These are phyloP conservation scores for Dryobota labecula DNA, from an alignment of 2,888 invertebrate species.

Conservation along the genomic window DNA sequence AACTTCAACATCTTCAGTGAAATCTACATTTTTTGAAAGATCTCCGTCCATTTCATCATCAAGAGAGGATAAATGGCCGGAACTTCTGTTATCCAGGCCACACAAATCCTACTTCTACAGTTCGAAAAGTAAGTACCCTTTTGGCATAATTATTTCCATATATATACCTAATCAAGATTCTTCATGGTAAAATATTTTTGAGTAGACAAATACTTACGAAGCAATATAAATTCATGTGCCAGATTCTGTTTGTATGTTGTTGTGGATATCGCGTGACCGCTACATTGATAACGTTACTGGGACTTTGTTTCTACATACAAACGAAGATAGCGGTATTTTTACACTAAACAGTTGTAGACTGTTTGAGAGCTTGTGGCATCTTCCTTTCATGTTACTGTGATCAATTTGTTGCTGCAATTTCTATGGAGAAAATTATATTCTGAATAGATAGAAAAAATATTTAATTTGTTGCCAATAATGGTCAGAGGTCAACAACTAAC, in stretches of 20 bases:
- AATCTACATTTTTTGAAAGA: constrained; percentile 80
- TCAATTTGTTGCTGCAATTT: not conserved
- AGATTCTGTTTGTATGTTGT: constrained; percentile 5
- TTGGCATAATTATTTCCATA: constrained; percentile 3
- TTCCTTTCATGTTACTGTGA: not conserved
- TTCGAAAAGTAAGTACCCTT: constrained; percentile 85
- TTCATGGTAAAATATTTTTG: not conserved
- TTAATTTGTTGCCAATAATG: constrained; percentile 4
- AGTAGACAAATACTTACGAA: not conserved
- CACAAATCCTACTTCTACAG: constrained; percentile 85
- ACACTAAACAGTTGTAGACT: constrained; percentile 2
- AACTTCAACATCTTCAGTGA: constrained; percentile 81
- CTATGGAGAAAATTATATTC: not conserved
- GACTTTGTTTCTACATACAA: constrained; percentile 12
- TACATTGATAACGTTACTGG: constrained; percentile 44
- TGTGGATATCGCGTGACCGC: constrained; percentile 53
- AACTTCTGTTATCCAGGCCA: constrained; percentile 85
- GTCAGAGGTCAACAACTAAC: not conserved
- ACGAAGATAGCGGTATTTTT: constrained; percentile 21
- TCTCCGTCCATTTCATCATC: constrained; percentile 83
- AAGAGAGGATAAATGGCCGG: constrained; percentile 88
- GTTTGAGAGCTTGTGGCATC: not conserved
- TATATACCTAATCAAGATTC: not conserved
- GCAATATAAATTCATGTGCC: not conserved
- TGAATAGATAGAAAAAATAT: not conserved